Evolutionary conservation across 2,113 vertebrate genomes (phyloP).

Genomic region (Perca flavescens): DNA sequence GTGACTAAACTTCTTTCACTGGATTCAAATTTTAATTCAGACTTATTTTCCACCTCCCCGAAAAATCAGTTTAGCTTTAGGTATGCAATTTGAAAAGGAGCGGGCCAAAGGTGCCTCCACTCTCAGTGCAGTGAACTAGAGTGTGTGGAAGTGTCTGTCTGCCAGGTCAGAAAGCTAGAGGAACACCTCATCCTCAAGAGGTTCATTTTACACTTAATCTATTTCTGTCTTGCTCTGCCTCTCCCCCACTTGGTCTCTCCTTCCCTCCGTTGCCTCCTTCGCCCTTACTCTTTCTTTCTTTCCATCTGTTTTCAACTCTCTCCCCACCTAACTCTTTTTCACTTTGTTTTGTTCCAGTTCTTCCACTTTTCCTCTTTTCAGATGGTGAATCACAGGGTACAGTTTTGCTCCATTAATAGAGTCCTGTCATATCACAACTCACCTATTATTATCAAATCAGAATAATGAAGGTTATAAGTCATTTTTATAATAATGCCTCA

Average conservation of each 20-base stretch:
- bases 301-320: neutral
- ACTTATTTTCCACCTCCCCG: slow-evolving; percentile 20
- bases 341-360: neutral
- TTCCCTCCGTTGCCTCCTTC: neutral
- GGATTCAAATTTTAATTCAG: slow-evolving; percentile 22
- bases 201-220: slow-evolving; percentile 50
- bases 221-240: slow-evolving; percentile 21
- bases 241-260: neutral
- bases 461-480: slow-evolving; percentile 67
- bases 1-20: slow-evolving; percentile 13
- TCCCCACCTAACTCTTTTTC: neutral
- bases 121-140: slow-evolving; percentile 28
- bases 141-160: slow-evolving; percentile 31
- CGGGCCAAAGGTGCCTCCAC: slow-evolving; percentile 8
- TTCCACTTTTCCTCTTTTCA: slow-evolving; percentile 8
- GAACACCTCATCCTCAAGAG: slow-evolving; percentile 34
- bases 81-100: slow-evolving; percentile 19
- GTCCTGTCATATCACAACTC: slow-evolving; percentile 49
- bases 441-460: slow-evolving; percentile 58
- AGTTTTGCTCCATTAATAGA: slow-evolving; percentile 36
- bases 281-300: neutral
- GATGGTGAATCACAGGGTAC: slow-evolving; percentile 40
- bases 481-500: slow-evolving; percentile 39
- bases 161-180: slow-evolving; percentile 43
- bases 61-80: slow-evolving; percentile 42